Evolutionary conservation across 2,113 vertebrate species (phyloP).

Genomic region (Notiomystis cincta): DNA sequence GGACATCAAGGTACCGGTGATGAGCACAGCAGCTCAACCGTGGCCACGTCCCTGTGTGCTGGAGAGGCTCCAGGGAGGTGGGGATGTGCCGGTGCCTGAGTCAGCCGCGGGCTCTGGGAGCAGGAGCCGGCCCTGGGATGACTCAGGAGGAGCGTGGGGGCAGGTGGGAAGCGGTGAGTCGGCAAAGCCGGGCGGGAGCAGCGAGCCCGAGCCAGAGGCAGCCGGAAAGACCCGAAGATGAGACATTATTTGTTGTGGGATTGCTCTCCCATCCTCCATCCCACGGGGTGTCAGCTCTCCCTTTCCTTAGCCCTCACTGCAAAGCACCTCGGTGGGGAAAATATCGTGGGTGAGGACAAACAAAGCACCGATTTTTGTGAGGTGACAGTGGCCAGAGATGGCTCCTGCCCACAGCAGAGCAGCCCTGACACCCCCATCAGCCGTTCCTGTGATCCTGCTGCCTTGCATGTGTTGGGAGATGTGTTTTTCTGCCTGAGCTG

Average conservation of each 20-base stretch:
- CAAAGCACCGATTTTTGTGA: neutral
- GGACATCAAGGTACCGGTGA: neutral
- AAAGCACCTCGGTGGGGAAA: accelerated
- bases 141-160: conserved; percentile 29
- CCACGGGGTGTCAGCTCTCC: neutral
- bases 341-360: neutral
- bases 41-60: neutral
- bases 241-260: neutral
- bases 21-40: neutral
- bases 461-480: accelerated
- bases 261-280: neutral
- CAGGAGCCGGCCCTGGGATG: neutral
- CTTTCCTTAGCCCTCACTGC: neutral
- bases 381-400: neutral
- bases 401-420: accelerated
- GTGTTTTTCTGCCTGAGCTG: neutral
- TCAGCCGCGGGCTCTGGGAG: neutral
- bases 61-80: neutral
- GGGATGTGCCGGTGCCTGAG: conserved; percentile 5
- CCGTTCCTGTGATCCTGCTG: accelerated
- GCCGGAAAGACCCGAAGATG: neutral
- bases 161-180: conserved; percentile 8
- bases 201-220: neutral
- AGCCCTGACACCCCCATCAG: neutral
- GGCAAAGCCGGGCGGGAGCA: conserved; percentile 12